Evolutionary conservation across 2,797 vertebrate species (phyloP), one percentile per base, ranked within the genome.

Genomic region (Chloroceryle inda): DNA sequence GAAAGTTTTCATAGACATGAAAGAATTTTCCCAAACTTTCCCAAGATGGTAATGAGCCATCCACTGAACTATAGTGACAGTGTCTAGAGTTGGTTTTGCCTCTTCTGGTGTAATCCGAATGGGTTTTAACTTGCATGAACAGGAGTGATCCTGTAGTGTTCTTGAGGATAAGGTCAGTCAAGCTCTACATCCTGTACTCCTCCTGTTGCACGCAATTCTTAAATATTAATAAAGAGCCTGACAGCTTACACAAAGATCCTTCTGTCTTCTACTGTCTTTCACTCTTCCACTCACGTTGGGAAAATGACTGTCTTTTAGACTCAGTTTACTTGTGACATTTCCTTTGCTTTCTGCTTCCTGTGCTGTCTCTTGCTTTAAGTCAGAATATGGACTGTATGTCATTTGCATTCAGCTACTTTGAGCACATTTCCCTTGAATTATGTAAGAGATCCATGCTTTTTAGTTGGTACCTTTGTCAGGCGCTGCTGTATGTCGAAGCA

Each of bases 401-500:
- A 12, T 77, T 61, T 53, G 40, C 20, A 68, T 31, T 68, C 9
- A 68, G 13, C 37, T 85, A 6, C 9, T 81, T 64, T 1, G 37
- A 61, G 71, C 55, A 38, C 26, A 18, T 85, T 75, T 78, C 35
- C 42, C 20, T 64, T 84, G 31, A 53, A 4, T 12, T 63, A 4
- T 23, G 3, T 37, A 42, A 47, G 55, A 85, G 19, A 22, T 66
- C 12, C 1, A 3, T 87, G 53, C 13, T 17, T 78, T 86, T 40
- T 37, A 23, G 10, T 11, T 64, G 27, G 6, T 61, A 4, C 29
- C 31, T 75, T 74, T 84, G 37, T 68, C 15, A 40, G 59, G 24
- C 0, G 1, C 33, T 22, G 18, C 4, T 84, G 1, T 64, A 3
- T 31, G 9, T 31, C 45, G 69, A 37, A 73, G 29, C 5, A 20